Percentiles rank a stretch among this genome's conserved stretches.
Evolutionary conservation across 2,797 vertebrate species (phyloP).

Genomic region (Channallabes apus): DNA sequence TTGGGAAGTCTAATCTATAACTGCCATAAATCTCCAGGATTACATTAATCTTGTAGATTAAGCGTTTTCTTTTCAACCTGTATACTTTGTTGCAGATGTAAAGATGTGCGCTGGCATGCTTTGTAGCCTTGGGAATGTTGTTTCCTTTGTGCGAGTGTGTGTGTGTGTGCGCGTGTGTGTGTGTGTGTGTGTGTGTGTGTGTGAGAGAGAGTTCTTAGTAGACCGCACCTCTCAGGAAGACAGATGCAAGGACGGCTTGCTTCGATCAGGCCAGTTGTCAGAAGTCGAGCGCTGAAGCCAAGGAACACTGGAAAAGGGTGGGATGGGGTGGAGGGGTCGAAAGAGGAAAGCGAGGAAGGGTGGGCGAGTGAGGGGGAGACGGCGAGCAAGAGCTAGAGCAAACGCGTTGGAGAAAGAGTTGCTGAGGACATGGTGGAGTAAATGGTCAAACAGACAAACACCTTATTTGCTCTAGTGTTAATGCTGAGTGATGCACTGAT

Average conservation of each 20-base stretch:
- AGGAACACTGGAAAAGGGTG: constrained; percentile 20
- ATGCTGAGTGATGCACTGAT: too few species aligned
- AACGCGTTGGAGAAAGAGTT: constrained; percentile 46
- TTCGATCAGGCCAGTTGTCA: constrained; percentile 67
- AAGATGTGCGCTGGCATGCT: not conserved
- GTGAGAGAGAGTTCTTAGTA: constrained; percentile 56
- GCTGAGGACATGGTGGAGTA: constrained; percentile 29
- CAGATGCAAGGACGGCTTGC: constrained; percentile 59
- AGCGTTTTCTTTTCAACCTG: not conserved
- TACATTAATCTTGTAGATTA: not conserved
- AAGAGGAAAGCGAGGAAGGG: constrained; percentile 36
- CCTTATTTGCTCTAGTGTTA: too few species aligned
- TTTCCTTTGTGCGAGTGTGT: constrained; percentile 56
- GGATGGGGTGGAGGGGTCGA: constrained; percentile 17
- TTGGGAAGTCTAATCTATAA: too few species aligned
- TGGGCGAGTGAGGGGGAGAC: constrained; percentile 21
- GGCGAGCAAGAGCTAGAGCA: constrained; percentile 33
- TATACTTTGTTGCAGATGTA: not conserved
- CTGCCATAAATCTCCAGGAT: not conserved
- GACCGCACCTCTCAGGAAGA: constrained; percentile 71
- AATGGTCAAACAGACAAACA: too few species aligned
- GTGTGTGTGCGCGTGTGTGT: too few species aligned
- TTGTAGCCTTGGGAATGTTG: constrained; percentile 37
- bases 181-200: too few species aligned
- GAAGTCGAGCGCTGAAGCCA: constrained; percentile 52